Evolutionary conservation across 2,888 invertebrate genomes (phyloP).

Genomic region (Pediacus dermestoides): DNA sequence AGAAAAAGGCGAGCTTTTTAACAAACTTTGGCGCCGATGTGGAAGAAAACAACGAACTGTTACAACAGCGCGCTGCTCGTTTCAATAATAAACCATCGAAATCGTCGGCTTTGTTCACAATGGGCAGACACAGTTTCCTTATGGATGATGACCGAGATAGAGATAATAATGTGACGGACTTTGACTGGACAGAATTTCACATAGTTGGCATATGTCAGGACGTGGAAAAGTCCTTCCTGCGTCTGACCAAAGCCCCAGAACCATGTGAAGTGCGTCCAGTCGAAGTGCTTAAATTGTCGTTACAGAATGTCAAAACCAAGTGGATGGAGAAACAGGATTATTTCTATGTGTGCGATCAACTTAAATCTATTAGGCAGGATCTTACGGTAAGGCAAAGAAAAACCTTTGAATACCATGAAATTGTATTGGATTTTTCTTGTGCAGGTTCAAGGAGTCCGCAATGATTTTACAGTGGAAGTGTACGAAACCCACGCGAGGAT

Average conservation of each 20-base stretch:
- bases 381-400: conserved; percentile 93
- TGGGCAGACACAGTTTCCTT: conserved; percentile 21
- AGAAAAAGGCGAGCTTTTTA: conserved; percentile 62
- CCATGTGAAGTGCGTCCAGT: conserved; percentile 88
- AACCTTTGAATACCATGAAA: too few species aligned
- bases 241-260: conserved; percentile 94
- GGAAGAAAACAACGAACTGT: conserved; percentile 71
- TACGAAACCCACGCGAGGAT: conserved; percentile 99
- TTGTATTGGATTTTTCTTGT: too few species aligned
- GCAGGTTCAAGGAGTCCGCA: conserved; percentile 92
- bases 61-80: conserved; percentile 86
- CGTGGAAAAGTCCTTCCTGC: conserved; percentile 92
- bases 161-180: conserved; percentile 63
- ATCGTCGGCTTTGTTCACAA: conserved; percentile 8
- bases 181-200: conserved; percentile 82
- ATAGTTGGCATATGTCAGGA: conserved; percentile 93
- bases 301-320: conserved; percentile 85
- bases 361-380: conserved; percentile 98
- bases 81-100: conserved; percentile 57
- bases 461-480: conserved; percentile 91
- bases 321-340: conserved; percentile 93
- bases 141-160: conserved; percentile 33
- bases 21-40: conserved; percentile 61
- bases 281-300: conserved; percentile 75
- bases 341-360: conserved; percentile 95